Evolutionary conservation across 2,797 vertebrate genomes (phyloP), one percentile per base, ranked within the genome.

Genomic region (Hipposideros larvatus): DNA sequence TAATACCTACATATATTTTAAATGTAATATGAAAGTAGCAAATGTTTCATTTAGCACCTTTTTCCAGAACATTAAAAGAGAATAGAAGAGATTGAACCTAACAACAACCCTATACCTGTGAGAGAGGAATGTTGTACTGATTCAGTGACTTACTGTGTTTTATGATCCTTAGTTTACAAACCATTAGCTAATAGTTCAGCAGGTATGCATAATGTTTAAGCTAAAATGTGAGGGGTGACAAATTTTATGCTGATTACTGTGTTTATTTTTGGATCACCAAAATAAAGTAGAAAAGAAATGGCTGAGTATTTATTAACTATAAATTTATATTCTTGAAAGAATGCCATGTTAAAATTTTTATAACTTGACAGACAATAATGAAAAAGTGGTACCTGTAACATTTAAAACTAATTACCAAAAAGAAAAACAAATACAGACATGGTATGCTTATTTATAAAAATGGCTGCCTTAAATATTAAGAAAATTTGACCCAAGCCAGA

Each of bases 61-160:
- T 85, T 96, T 92, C 57, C 78, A 91, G 73, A 88, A 83, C 37
- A 73, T 88, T 94, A 94, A 86, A 48, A 92, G 41, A 88, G 4
- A 82, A 26, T 88, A 87, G 94, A 93, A 80, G 73, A 88, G 34
- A 92, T 43, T 85, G 46, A 96, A 92, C 8, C 57, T 68, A 65
- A 83, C 6, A 68, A 16, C 24, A 77, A 5, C 22, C 59, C 22
- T 43, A 15, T 66, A 87, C 66, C 55, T 96, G 26, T 74, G 48
- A 85, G 71, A 88, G 7, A 84, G n/a, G 11, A 95, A 59, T 59
- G 14, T 6, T 92, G 0, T 41, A 37, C 18, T 84, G 66, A 73
- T 46, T 79, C 5, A 1, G 28, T 53, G 43, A 63, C 51, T 78
- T 51, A 59, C 46, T 68, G 28, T 82, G 55, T 75, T 97, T 96